phyloP scores from a whole-genome alignment of 2,888 invertebrate species.

The Drosophila rubida region DNA sequence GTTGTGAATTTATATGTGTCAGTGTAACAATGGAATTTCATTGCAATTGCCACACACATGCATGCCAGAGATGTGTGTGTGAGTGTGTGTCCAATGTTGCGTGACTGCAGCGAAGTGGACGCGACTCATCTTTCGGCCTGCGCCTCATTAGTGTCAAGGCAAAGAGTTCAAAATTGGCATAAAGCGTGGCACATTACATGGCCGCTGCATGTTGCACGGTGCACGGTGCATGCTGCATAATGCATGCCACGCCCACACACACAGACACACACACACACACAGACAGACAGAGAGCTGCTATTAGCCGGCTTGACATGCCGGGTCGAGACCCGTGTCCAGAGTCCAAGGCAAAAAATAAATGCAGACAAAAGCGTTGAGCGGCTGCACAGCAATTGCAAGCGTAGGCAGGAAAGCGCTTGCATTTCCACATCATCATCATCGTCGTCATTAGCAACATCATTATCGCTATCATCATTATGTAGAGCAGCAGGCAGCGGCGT shows the following conservation, averaged over 20 bases:
- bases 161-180: conserved; percentile 70
- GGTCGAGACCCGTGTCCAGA: conserved; percentile 51
- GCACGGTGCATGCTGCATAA: conserved; percentile 37
- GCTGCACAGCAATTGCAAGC: conserved; percentile 45
- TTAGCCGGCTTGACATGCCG: conserved; percentile 57
- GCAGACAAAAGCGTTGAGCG: conserved; percentile 49
- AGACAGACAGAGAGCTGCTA: conserved; percentile 11
- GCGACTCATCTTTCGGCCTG: conserved; percentile 38
- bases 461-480: conserved; percentile 12
- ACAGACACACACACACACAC: conserved; percentile 17
- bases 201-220: conserved; percentile 6
- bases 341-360: conserved; percentile 42
- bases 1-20: conserved; percentile 76
- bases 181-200: conserved; percentile 60
- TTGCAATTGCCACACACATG: conserved; percentile 54
- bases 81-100: not conserved
- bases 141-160: conserved; percentile 76
- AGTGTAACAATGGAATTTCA: conserved; percentile 83
- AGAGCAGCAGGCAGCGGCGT: conserved; percentile 9
- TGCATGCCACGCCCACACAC: conserved; percentile 56
- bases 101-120: conserved; percentile 47
- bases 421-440: conserved; percentile 21
- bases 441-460: conserved; percentile 9
- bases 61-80: not conserved
- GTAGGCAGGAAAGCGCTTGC: conserved; percentile 33